Conservation (phyloP, 2,888 invertebrate species). For the Aphrophora alni region DNA sequence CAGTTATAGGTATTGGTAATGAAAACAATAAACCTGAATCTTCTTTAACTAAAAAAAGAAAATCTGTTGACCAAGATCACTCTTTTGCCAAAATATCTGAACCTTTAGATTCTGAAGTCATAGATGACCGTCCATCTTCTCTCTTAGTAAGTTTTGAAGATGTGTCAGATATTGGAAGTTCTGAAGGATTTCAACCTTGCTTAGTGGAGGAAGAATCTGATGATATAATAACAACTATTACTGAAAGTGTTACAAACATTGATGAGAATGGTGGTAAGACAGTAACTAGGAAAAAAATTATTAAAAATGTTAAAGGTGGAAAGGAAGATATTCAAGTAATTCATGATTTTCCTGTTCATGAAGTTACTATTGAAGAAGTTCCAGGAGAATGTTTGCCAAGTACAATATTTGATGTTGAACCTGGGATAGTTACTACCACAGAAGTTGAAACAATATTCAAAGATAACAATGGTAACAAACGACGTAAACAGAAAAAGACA, state of each 20-base stretch:
- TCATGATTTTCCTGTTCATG: background rate
- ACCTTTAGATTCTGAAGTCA: no score
- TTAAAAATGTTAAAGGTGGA: conserved; percentile 51
- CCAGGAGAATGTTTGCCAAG: conserved; percentile 52
- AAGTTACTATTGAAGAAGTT: conserved; percentile 45
- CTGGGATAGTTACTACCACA: conserved; percentile 16
- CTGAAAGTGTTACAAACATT: background rate
- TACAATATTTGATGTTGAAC: conserved; percentile 52
- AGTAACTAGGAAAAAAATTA: conserved; percentile 57
- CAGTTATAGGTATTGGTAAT: no score
- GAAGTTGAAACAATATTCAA: conserved; percentile 51
- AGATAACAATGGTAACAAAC: conserved; percentile 23
- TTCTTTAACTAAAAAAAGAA: no score
- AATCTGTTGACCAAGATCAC: no score
- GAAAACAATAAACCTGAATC: no score
- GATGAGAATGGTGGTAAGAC: conserved; percentile 53
- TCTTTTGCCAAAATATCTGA: no score
- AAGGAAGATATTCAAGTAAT: conserved; percentile 35
- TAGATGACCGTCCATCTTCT: no score
- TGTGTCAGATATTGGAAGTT: background rate
- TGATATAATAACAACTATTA: background rate
- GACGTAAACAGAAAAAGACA: conserved; percentile 32
- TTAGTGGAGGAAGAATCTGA: background rate
- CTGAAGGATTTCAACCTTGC: background rate
- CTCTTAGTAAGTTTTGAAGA: conserved; percentile 2